phyloP scores from a whole-genome alignment of 2,888 invertebrate species.

The Microdon myrmicae region DNA sequence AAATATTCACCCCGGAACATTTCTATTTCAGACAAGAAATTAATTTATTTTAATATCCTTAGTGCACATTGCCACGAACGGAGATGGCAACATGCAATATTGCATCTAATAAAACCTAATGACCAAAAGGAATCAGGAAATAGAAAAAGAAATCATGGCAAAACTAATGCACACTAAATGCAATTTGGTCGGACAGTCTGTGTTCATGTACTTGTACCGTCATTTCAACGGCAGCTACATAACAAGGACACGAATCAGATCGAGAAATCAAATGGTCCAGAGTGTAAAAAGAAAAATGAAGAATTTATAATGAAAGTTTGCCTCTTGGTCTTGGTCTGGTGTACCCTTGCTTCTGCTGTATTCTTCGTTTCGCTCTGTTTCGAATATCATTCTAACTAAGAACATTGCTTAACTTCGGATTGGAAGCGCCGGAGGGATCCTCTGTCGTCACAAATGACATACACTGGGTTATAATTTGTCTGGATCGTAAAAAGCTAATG shows the following conservation, averaged over 20 bases:
- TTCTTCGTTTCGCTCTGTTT: neutral
- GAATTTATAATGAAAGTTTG: slow-evolving; percentile 50
- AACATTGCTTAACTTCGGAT: slow-evolving; percentile 10
- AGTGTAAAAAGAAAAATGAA: slow-evolving; percentile 17
- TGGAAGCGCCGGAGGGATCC: slow-evolving; percentile 5
- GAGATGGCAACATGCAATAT: slow-evolving; percentile 21
- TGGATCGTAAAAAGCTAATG: slow-evolving; percentile 39
- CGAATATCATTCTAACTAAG: slow-evolving; percentile 16
- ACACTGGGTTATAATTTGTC: slow-evolving; percentile 41
- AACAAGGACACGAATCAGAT: slow-evolving; percentile 49
- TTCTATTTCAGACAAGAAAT: no score
- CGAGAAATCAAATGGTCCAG: slow-evolving; percentile 50
- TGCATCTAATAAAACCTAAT: slow-evolving; percentile 44
- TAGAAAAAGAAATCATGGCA: slow-evolving; percentile 40
- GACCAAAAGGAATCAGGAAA: slow-evolving; percentile 23
- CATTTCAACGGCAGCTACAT: slow-evolving; percentile 2
- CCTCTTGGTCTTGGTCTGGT: slow-evolving; percentile 16
- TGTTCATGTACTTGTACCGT: neutral
- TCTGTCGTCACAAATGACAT: slow-evolving; percentile 39
- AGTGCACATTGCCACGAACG: slow-evolving; percentile 14
- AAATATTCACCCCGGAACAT: no score
- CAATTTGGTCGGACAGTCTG: slow-evolving; percentile 42
- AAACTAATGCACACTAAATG: slow-evolving; percentile 51
- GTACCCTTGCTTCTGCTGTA: neutral
- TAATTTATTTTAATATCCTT: slow-evolving; percentile 30